A percentile compares a stretch with the other conserved stretches of the same genome.
These are phyloP conservation scores for Spilarctia lutea DNA, from an alignment of 2,888 invertebrate species.

Conservation along the genomic window DNA sequence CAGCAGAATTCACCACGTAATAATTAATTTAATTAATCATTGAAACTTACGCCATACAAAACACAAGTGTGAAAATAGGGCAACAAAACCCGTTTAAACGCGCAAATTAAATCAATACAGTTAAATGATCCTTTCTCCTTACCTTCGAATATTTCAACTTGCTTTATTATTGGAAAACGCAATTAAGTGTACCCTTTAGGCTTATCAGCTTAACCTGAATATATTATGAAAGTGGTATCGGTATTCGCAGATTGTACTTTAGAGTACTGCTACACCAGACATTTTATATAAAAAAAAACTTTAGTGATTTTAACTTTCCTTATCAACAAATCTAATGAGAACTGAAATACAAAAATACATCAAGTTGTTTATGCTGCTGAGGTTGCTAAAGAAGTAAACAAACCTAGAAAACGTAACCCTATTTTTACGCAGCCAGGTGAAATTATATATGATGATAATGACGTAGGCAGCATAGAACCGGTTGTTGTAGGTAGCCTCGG, in stretches of 20 bases:
- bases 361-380: background rate
- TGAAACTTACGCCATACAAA: background rate
- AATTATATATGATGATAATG: background rate
- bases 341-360: background rate
- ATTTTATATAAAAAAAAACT: background rate
- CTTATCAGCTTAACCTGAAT: constrained; percentile 50
- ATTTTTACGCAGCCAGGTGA: background rate
- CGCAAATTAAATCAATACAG: constrained; percentile 32
- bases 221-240: constrained; percentile 47
- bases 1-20: background rate
- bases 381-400: too few species aligned
- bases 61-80: constrained; percentile 16
- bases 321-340: background rate
- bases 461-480: too few species aligned
- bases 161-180: constrained; percentile 42
- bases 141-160: constrained; percentile 40
- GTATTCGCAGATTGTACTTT: constrained; percentile 6
- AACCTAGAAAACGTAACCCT: too few species aligned
- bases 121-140: constrained; percentile 43
- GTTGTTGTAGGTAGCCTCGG: too few species aligned
- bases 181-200: constrained; percentile 52
- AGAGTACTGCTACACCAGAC: constrained; percentile 3
- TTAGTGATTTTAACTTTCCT: too few species aligned
- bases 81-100: constrained; percentile 36
- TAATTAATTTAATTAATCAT: background rate